Evolutionary conservation across 2,888 invertebrate genomes (phyloP).

Genomic region (Lasioglossum lativentre): DNA sequence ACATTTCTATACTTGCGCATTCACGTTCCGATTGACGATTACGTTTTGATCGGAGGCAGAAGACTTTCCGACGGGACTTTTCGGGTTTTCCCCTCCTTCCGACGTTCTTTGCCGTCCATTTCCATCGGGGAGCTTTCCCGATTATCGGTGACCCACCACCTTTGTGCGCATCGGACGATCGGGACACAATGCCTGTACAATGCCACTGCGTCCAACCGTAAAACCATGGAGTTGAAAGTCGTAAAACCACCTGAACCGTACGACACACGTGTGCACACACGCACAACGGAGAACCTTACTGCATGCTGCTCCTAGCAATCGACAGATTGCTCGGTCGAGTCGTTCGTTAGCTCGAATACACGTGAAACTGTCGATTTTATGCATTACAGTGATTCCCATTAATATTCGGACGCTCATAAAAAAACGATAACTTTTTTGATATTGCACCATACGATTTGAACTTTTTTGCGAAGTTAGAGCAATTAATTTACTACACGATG

Average conservation of each 20-base stretch:
- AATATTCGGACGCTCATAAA: no score
- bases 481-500: no score
- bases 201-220: slow-evolving; percentile 55
- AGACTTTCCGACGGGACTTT: slow-evolving; percentile 31
- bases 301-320: background rate
- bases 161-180: slow-evolving; percentile 61
- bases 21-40: slow-evolving; percentile 49
- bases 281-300: background rate
- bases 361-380: background rate
- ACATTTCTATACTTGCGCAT: slow-evolving; percentile 51
- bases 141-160: slow-evolving; percentile 66
- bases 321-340: background rate
- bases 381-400: no score
- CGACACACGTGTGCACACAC: background rate
- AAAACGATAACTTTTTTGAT: no score
- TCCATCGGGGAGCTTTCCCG: slow-evolving; percentile 56
- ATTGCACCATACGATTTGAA: no score
- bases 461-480: no score
- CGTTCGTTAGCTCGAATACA: background rate
- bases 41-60: slow-evolving; percentile 38
- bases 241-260: slow-evolving; percentile 51
- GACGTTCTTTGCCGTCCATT: slow-evolving; percentile 59
- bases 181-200: slow-evolving; percentile 61
- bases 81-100: slow-evolving; percentile 15
- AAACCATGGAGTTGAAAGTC: slow-evolving; percentile 60